Conservation (phyloP, 1,140 invertebrate genomes). For the Zaprionus africanus region DNA sequence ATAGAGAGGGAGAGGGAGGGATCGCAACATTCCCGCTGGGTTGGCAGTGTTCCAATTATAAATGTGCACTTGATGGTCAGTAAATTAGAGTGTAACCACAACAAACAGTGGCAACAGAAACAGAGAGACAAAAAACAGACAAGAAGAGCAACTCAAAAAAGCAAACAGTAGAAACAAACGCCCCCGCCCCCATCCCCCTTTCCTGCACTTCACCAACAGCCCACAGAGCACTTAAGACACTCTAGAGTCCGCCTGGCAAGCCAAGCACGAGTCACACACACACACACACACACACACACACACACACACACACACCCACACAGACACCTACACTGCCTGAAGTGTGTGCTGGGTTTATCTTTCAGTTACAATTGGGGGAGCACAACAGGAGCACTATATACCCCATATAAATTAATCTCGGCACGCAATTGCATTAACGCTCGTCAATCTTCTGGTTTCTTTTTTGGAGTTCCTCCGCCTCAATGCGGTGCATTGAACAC, state of each 20-base stretch:
- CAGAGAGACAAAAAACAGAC: slow-evolving; percentile 9
- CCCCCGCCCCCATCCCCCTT: background rate
- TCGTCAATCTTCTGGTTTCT: slow-evolving; percentile 18
- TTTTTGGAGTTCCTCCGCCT: slow-evolving; percentile 29
- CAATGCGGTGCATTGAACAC: slow-evolving; percentile 60
- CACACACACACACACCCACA: background rate
- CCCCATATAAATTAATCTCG: slow-evolving; percentile 63
- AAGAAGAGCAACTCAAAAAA: slow-evolving; percentile 36
- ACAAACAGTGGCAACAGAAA: slow-evolving; percentile 31
- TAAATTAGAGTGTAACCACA: slow-evolving; percentile 76
- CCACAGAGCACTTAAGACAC: slow-evolving; percentile 14
- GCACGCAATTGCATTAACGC: slow-evolving; percentile 62
- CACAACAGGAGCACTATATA: slow-evolving; percentile 49
- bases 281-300: slow-evolving; percentile 2
- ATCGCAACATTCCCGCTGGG: slow-evolving; percentile 27
- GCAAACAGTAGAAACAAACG: background rate
- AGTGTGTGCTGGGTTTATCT: slow-evolving; percentile 43
- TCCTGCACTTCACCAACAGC: background rate
- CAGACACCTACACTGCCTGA: slow-evolving; percentile 4
- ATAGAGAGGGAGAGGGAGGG: slow-evolving; percentile 21
- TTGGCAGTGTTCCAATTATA: slow-evolving; percentile 71
- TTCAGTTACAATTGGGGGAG: slow-evolving; percentile 51
- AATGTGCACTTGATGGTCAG: slow-evolving; percentile 71
- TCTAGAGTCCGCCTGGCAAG: background rate
- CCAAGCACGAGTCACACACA: background rate